A percentile compares a stretch with the other conserved stretches of the same genome.
Evolutionary conservation across 2,888 invertebrate species (phyloP).

Genomic region (Rhaphigaster nebulosa): DNA sequence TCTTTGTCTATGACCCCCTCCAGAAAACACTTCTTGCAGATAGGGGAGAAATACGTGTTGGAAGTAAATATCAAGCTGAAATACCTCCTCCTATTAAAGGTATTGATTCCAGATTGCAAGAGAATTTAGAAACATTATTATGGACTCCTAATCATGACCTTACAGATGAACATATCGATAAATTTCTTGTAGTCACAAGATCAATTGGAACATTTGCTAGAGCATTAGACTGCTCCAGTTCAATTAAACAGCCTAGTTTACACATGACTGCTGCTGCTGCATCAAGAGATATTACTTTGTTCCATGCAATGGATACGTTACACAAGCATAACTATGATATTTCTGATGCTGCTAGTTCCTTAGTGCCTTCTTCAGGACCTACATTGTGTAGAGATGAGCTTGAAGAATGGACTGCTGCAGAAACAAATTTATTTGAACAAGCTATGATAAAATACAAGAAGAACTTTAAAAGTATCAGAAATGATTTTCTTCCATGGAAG

Average conservation of each 20-base stretch:
- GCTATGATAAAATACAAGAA: conserved; percentile 98
- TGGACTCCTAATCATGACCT: conserved; percentile 95
- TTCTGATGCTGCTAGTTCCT: conserved; percentile 88
- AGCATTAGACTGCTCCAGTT: conserved; percentile 97
- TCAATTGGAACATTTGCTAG: conserved; percentile 86
- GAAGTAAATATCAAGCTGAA: conserved; percentile 97
- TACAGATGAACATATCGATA: conserved; percentile 96
- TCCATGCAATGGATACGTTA: conserved; percentile 98
- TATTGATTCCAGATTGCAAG: conserved; percentile 77
- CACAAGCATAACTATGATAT: conserved; percentile 94
- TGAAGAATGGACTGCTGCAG: conserved; percentile 99
- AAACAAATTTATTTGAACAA: conserved; percentile 99
- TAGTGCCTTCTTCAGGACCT: conserved; percentile 94
- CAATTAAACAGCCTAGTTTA: conserved; percentile 96
- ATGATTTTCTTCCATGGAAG: conserved; percentile 99
- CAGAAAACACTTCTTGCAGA: conserved; percentile 99
- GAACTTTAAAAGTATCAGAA: conserved; percentile 97
- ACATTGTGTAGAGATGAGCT: conserved; percentile 98
- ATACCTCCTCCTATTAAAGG: conserved; percentile 84
- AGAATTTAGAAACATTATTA: conserved; percentile 89
- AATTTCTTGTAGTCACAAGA: conserved; percentile 87
- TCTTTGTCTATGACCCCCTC: conserved; percentile 98
- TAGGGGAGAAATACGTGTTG: conserved; percentile 87
- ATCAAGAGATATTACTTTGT: conserved; percentile 96
- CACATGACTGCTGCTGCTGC: conserved; percentile 99